Base-by-base conservation (phyloP, 1,140 invertebrate genomes). In the Meloidogyne chitwoodi region DNA sequence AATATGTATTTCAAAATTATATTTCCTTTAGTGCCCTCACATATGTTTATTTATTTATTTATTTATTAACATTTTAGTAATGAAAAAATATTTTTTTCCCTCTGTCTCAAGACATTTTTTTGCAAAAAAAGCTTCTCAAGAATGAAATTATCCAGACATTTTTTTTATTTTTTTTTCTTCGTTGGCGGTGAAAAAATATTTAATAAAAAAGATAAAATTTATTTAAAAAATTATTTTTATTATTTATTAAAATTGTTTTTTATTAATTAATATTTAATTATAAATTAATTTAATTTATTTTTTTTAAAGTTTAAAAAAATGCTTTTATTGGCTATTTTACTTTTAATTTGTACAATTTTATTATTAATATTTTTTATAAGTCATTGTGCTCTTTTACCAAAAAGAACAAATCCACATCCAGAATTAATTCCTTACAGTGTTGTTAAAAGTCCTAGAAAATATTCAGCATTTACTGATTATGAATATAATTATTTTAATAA, bases 371-470 rank as follows among this genome's bases (percentile, higher is more conserved):
- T 74, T 41, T 74, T 74, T 48, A 74, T 74, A 14, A 48, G 61
- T 27, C 56, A 48, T 8, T 74, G 71, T 48, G 71, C 71, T 3
- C 48, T 74, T 41, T 19, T 74, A 11, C 71, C 71, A 41, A 74
- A 74, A 74, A 34, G 41, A 10, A 56, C 64, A 22, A 38, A 74
- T 74, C 48, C 71, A 12, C 41, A 34, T 34, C 71, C 71, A 19
- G 71, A 74, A 34, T 26, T 74, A 56, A 48, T 74, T 26, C 71
- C 71, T 3, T 74, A 34, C 26, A 74, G 71, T n/a, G 62, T 56
- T 65, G 71, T 74, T n/a, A 74, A 74, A 34, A 74, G 71, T 22
- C 71, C 71, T 24, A 24, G 71, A 74, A 64, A 48, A 65, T 56
- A 74, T 74, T 74, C 71, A 22, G 31, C 56, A 41, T 74, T 74